Percentiles rank a stretch among this genome's conserved stretches.
Evolutionary conservation across 2,888 invertebrate species (phyloP).

Genomic region (Ecdyonurus torrentis): DNA sequence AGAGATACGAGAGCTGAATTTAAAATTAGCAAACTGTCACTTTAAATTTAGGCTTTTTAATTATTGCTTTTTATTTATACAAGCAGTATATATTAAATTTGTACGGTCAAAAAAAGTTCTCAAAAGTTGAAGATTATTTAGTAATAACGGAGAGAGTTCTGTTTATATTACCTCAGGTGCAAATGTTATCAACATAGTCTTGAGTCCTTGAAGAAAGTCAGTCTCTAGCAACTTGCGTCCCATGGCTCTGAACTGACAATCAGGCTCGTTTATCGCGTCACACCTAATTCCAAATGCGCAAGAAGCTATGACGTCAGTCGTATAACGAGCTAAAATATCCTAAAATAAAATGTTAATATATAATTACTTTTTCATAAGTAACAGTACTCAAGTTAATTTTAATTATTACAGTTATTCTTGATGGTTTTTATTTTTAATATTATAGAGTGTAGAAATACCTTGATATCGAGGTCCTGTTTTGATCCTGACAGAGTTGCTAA

Average conservation of each 20-base stretch:
- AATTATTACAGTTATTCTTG: not conserved
- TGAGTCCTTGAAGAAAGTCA: not conserved
- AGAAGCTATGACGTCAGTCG: conserved; percentile 14
- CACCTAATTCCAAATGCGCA: conserved; percentile 14
- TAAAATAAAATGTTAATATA: not conserved
- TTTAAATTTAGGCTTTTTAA: too few species aligned
- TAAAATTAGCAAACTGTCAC: too few species aligned
- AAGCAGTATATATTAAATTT: too few species aligned
- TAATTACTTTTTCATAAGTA: not conserved
- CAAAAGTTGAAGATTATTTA: not conserved
- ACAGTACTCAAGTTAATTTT: too few species aligned
- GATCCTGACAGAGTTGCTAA: conserved; percentile 23
- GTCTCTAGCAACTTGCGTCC: conserved; percentile 11
- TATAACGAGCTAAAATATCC: conserved; percentile 13
- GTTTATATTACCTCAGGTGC: not conserved
- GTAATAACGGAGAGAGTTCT: not conserved
- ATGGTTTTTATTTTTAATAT: not conserved
- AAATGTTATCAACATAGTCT: not conserved
- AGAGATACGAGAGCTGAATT: too few species aligned
- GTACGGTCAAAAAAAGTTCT: too few species aligned
- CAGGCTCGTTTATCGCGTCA: conserved; percentile 12
- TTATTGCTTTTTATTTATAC: too few species aligned
- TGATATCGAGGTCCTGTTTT: conserved; percentile 19
- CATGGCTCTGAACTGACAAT: conserved; percentile 13
- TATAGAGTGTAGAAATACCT: not conserved